Conservation (phyloP, 2,113 vertebrate genomes). For the Bos indicus region DNA sequence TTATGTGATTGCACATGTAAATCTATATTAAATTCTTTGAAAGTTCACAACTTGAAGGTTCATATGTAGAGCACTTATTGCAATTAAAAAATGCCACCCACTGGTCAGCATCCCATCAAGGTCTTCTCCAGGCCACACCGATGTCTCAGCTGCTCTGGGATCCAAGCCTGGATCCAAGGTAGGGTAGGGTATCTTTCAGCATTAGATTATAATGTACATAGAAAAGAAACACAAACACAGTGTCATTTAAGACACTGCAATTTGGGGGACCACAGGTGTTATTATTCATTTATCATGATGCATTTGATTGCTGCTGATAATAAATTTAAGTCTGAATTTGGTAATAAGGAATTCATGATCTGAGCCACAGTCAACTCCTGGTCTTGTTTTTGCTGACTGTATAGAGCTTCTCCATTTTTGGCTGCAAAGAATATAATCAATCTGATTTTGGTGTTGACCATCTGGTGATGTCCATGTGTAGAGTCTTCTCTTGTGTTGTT, state of each 20-base stretch:
- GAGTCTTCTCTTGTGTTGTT: too few relatives aligned
- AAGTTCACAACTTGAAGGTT: neutral
- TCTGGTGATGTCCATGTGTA: too few relatives aligned
- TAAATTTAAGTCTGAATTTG: neutral
- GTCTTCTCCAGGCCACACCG: neutral
- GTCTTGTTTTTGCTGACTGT: too few relatives aligned
- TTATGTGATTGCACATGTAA: neutral
- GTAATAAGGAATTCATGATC: too few relatives aligned
- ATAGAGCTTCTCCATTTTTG: too few relatives aligned
- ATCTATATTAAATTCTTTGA: neutral
- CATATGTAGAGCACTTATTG: neutral
- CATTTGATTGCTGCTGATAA: neutral
- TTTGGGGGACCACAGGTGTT: neutral
- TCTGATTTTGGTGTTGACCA: too few relatives aligned
- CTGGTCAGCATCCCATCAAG: neutral
- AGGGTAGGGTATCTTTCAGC: neutral
- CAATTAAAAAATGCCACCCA: neutral
- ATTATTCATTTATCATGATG: neutral
- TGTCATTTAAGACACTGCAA: neutral
- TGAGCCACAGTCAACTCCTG: too few relatives aligned
- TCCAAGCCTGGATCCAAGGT: neutral
- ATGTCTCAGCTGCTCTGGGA: neutral
- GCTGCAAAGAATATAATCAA: too few relatives aligned
- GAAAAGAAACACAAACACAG: neutral
- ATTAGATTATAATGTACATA: neutral